These are phyloP conservation scores for Archips crataeganus DNA, from an alignment of 2,888 invertebrate genomes.

Conservation along the genomic window DNA sequence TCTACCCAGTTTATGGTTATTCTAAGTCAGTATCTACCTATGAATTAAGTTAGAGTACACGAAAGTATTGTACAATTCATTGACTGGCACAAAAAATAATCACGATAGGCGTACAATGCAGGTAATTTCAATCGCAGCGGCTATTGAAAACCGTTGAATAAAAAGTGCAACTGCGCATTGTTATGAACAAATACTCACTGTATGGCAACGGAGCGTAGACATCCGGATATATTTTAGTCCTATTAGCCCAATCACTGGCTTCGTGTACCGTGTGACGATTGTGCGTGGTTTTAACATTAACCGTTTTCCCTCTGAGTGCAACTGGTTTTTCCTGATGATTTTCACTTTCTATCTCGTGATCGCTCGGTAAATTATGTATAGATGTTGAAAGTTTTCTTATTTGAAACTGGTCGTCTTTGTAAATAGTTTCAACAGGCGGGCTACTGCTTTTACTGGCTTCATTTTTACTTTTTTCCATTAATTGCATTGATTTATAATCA, in stretches of 20 bases:
- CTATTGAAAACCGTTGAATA: constrained; percentile 32
- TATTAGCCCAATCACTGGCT: constrained; percentile 74
- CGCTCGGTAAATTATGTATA: constrained; percentile 51
- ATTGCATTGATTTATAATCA: constrained; percentile 72
- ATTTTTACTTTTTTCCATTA: constrained; percentile 52
- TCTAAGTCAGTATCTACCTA: neutral
- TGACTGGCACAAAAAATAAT: constrained; percentile 37
- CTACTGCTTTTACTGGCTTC: constrained; percentile 29
- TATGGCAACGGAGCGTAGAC: constrained; percentile 91
- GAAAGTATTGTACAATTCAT: constrained; percentile 28
- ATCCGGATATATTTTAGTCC: constrained; percentile 87
- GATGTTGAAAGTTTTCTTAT: constrained; percentile 49
- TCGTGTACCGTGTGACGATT: constrained; percentile 76
- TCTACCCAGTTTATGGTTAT: neutral
- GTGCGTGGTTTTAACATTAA: constrained; percentile 55
- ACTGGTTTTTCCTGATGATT: constrained; percentile 51
- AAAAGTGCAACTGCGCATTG: constrained; percentile 36
- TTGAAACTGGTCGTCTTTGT: constrained; percentile 37
- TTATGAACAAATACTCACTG: constrained; percentile 87
- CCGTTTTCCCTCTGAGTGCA: constrained; percentile 56
- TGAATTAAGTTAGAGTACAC: constrained; percentile 26
- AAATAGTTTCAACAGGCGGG: constrained; percentile 42
- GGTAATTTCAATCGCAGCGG: constrained; percentile 19
- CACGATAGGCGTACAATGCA: constrained; percentile 31
- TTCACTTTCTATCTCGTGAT: constrained; percentile 45